A percentile compares a stretch with the other conserved stretches of the same genome.
Conservation (phyloP, 2,113 vertebrate genomes). For the Rhea americana region DNA sequence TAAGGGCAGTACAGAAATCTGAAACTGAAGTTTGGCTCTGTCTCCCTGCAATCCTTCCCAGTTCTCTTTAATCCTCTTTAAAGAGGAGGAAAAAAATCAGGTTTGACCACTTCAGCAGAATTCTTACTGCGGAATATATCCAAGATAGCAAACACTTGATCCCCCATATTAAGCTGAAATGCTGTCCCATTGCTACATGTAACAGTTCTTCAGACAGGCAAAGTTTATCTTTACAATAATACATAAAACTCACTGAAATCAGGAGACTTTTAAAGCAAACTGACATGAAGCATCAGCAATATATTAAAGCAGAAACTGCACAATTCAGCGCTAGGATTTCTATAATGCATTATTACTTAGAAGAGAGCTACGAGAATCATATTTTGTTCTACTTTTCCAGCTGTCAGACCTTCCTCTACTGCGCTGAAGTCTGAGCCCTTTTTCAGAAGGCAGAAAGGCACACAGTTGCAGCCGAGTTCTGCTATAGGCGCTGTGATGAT, state of each 20-base stretch:
- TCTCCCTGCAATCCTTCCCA: not conserved
- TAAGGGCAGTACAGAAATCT: not conserved
- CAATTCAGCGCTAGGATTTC: not conserved
- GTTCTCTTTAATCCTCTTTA: not conserved
- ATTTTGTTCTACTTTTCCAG: not conserved
- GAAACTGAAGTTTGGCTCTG: not conserved
- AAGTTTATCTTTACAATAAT: not conserved
- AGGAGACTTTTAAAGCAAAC: not conserved
- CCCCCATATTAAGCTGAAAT: not conserved
- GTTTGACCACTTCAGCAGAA: not conserved
- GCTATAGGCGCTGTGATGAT: not conserved
- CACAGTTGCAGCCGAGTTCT: not conserved
- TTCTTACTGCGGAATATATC: not conserved
- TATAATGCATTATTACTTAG: not conserved
- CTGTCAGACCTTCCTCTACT: not conserved
- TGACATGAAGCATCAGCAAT: not conserved
- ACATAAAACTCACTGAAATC: not conserved
- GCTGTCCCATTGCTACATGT: fast-evolving
- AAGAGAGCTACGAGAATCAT: not conserved
- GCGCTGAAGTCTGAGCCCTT: not conserved
- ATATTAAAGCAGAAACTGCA: not conserved
- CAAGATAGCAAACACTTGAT: not conserved
- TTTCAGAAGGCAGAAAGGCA: not conserved
- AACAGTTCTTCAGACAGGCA: not conserved
- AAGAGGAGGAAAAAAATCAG: not conserved